Conservation (phyloP, 2,797 vertebrate species). For the Antrozous pallidus region DNA sequence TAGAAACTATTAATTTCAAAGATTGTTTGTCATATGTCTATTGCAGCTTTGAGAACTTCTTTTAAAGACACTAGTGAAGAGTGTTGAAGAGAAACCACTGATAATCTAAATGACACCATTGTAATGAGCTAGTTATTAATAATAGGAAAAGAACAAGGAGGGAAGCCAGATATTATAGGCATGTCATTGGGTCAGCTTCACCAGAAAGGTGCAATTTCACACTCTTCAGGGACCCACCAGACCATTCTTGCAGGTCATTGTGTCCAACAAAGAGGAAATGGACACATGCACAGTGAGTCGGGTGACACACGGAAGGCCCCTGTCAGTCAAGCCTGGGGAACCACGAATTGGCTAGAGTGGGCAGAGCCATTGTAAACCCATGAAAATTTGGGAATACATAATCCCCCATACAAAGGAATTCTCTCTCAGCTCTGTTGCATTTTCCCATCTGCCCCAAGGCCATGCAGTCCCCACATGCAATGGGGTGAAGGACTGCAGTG, state of each 20-base stretch:
- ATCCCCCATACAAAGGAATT: background rate
- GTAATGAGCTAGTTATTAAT: background rate
- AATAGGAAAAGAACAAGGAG: background rate
- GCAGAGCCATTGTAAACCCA: background rate
- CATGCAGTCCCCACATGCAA: background rate
- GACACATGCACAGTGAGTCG: background rate
- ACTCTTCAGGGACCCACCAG: background rate
- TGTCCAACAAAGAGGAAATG: background rate
- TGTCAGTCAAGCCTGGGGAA: background rate
- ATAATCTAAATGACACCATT: background rate
- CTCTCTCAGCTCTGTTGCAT: background rate
- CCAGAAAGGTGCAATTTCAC: background rate
- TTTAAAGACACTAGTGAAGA: background rate
- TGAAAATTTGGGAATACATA: background rate
- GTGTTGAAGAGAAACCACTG: background rate
- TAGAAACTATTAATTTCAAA: conserved; percentile 25
- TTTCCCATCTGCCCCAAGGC: background rate
- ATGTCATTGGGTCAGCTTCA: background rate
- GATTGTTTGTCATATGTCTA: background rate
- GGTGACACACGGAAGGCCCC: background rate
- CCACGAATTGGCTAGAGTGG: background rate
- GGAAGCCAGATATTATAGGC: background rate
- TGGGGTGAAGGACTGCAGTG: background rate
- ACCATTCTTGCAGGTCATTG: background rate
- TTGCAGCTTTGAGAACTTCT: background rate